Evolutionary conservation across 2,888 invertebrate genomes (phyloP).

Genomic region (Phytoseiulus persimilis): DNA sequence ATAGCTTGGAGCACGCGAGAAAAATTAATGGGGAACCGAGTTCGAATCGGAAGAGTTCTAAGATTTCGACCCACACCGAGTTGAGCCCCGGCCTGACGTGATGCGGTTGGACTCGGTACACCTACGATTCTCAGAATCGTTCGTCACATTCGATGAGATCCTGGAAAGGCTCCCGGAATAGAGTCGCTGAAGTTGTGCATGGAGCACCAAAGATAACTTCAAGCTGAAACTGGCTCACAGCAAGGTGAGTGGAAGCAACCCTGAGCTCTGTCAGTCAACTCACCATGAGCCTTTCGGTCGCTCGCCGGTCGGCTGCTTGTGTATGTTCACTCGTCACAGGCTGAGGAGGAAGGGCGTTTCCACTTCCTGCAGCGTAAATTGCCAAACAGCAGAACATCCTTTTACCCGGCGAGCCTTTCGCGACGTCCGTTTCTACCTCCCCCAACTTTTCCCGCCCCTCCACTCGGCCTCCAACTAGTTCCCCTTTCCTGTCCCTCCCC

Average conservation of each 20-base stretch:
- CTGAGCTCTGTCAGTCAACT: background rate
- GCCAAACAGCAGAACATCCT: background rate
- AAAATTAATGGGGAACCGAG: too few species aligned
- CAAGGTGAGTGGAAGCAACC: background rate
- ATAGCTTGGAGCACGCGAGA: too few species aligned
- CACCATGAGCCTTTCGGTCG: background rate
- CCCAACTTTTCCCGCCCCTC: background rate
- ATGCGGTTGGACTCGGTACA: too few species aligned
- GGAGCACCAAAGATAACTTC: too few species aligned
- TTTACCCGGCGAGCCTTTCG: background rate
- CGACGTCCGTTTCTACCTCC: background rate
- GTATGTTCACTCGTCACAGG: background rate
- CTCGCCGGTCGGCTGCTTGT: background rate
- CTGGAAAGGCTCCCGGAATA: too few species aligned
- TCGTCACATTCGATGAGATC: too few species aligned
- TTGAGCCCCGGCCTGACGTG: too few species aligned
- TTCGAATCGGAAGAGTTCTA: too few species aligned
- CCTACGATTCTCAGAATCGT: too few species aligned
- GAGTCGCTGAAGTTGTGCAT: too few species aligned
- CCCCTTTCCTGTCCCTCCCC: background rate
- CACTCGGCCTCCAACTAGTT: background rate
- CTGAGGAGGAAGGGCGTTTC: background rate
- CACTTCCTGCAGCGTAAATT: conserved; percentile 5
- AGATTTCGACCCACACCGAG: too few species aligned
- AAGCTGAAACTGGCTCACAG: too few species aligned